phyloP scores from a whole-genome alignment of 2,113 vertebrate genomes.

The Nycticorax nycticorax region DNA sequence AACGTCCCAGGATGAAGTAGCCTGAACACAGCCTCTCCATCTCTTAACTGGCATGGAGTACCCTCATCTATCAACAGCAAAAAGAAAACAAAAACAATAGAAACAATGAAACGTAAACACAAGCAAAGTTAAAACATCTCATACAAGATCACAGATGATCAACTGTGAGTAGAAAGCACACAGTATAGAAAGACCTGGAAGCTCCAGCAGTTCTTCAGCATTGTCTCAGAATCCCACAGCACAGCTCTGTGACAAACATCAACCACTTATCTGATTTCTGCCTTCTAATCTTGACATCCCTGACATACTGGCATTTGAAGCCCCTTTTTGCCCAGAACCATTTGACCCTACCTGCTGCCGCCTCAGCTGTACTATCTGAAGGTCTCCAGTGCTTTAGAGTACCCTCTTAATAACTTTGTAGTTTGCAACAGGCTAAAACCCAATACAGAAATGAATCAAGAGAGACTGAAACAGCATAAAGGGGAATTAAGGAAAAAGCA shows the following conservation, averaged over 20 bases:
- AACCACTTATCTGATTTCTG: neutral
- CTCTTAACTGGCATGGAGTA: neutral
- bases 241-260: neutral
- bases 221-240: neutral
- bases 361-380: neutral
- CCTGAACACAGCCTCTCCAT: neutral
- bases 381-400: neutral
- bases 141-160: conserved; percentile 15
- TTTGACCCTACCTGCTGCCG: neutral
- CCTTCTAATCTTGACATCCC: neutral
- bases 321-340: neutral
- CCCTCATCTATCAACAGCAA: neutral
- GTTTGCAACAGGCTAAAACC: neutral
- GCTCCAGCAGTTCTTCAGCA: neutral
- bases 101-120: conserved; percentile 38
- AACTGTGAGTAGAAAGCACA: conserved; percentile 6
- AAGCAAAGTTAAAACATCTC: conserved; percentile 1
- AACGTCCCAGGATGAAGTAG: neutral
- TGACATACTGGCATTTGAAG: neutral
- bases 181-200: neutral
- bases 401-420: neutral
- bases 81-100: neutral
- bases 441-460: neutral
- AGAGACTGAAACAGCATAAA: neutral
- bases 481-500: neutral